Conservation (phyloP, 1,140 invertebrate genomes). For the Trichonephila clavipes region DNA sequence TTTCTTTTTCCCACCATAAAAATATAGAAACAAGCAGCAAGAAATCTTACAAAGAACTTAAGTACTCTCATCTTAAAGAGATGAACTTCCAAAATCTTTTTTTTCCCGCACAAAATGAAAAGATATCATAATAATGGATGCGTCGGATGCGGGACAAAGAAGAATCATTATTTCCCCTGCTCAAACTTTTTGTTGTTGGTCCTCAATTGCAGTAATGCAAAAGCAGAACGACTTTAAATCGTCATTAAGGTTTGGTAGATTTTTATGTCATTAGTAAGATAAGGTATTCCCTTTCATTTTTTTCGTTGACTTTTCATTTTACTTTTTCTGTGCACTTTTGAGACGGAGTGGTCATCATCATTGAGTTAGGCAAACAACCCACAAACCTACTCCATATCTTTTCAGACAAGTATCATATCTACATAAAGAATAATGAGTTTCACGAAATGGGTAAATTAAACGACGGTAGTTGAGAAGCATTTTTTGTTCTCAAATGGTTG, state of each 20-base stretch:
- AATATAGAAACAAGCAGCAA: too few relatives aligned
- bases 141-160: too few relatives aligned
- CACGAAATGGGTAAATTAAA: not conserved
- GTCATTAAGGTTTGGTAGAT: not conserved
- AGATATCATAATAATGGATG: not conserved
- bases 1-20: too few relatives aligned
- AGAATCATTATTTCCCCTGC: not conserved
- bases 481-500: not conserved
- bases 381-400: not conserved
- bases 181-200: not conserved
- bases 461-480: not conserved
- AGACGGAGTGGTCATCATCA: not conserved
- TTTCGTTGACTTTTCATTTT: not conserved
- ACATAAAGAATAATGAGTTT: not conserved
- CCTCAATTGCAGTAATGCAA: not conserved
- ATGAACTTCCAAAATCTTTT: not conserved
- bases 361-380: not conserved
- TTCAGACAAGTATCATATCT: not conserved
- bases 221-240: conserved; percentile 1
- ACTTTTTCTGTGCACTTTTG: not conserved
- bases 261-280: conserved; percentile 3
- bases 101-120: not conserved
- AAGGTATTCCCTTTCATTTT: not conserved
- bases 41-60: not conserved
- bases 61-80: not conserved